phyloP scores from a whole-genome alignment of 2,888 invertebrate species.

The Eledona agricola region DNA sequence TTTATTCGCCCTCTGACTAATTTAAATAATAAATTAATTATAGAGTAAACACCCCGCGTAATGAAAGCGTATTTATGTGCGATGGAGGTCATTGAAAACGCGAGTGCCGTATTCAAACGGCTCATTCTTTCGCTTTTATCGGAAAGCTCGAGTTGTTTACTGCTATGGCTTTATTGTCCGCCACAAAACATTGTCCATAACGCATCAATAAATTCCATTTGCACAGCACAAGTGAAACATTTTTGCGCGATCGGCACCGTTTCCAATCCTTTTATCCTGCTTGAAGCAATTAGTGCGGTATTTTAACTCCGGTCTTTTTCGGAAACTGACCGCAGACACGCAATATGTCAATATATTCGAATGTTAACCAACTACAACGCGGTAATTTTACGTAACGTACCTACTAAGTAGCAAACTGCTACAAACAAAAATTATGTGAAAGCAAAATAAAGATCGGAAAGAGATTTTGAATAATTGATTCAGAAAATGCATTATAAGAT shows the following conservation, averaged over 20 bases:
- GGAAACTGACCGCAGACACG: conserved; percentile 28
- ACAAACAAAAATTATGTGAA: too few species aligned
- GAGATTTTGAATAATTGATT: too few species aligned
- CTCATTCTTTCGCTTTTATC: conserved; percentile 15
- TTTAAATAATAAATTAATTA: conserved; percentile 27
- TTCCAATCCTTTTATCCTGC: conserved; percentile 20
- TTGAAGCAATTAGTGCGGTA: conserved; percentile 25
- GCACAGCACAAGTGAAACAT: conserved; percentile 21
- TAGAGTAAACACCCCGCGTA: conserved; percentile 13
- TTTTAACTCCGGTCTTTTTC: conserved; percentile 30
- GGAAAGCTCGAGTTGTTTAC: conserved; percentile 13
- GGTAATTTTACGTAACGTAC: too few species aligned
- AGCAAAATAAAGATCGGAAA: too few species aligned
- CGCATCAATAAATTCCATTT: conserved; percentile 26
- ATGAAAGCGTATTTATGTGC: conserved; percentile 21
- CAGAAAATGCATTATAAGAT: too few species aligned
- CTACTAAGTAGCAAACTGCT: too few species aligned
- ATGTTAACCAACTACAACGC: too few species aligned
- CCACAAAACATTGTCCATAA: conserved; percentile 18
- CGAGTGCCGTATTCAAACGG: conserved; percentile 22
- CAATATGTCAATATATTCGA: too few species aligned
- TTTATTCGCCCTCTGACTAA: conserved; percentile 13
- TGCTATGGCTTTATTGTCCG: conserved; percentile 21
- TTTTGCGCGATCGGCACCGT: conserved; percentile 17
- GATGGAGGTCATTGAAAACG: conserved; percentile 29